Evolutionary conservation across 2,888 invertebrate species (phyloP), one percentile per base, ranked within the genome.

Genomic region (Dasysyrphus tricinctus): DNA sequence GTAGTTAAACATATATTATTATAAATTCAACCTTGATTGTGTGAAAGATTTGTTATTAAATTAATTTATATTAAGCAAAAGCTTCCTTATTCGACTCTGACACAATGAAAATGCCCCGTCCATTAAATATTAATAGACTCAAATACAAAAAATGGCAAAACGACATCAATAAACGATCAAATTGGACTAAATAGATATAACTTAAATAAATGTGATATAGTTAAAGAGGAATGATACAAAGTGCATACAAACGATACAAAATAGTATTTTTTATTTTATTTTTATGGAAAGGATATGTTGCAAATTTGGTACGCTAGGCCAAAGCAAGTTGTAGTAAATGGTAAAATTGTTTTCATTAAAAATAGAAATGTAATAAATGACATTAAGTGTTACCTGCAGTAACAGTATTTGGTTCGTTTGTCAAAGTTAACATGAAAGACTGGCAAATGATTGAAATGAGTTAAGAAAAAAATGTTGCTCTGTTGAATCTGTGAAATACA

Each of bases 231-330:
- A 65, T 49, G 34, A 32, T 16, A 65, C 34, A 49, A n/a, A 32
- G 65, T 47, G 47, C n/a, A 24, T 24, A 63, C 12, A 19, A 19
- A 49, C 12, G 16, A 49, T 49, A 14, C 5, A 44, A 32, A n/a
- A 65, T 44, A 29, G 63, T 47, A 32, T 34, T 16, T 65, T 16
- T 61, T 59, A 49, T 51, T 29, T 29, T 54, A 11, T 49, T 49
- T 49, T 67, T 67, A 49, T 67, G 67, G 67, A 11, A 67, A 49
- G 67, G 67, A 67, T 67, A 67, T 67, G 67, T 67, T 49, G 47
- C 34, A 19, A 14, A 67, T 65, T 65, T 65, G 65, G 65, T 19
- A 14, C n/a, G 14, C 32, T 65, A 34, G 47, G 32, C 65, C 65
- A 47, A 44, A 47, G 32, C 65, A 47, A 65, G 47, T 47, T 65